phyloP scores from a whole-genome alignment of 2,888 invertebrate species.

The Cybosia mesomella region DNA sequence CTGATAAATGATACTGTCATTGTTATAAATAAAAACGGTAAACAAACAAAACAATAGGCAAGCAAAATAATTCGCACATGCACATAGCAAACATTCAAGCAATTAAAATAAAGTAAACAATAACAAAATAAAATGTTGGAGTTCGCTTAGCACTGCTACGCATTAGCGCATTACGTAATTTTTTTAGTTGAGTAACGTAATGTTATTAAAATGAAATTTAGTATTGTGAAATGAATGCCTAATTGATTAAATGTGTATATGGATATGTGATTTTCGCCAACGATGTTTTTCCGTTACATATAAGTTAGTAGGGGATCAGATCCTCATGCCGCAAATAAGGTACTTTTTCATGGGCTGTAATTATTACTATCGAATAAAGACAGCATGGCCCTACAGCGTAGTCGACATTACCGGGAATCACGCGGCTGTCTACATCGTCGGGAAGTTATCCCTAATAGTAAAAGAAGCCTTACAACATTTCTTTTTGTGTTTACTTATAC shows the following conservation, averaged over 20 bases:
- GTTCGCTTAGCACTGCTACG: slow-evolving; percentile 39
- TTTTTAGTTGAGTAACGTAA: slow-evolving; percentile 18
- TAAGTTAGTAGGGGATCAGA: neutral
- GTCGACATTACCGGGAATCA: neutral
- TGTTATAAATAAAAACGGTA: slow-evolving; percentile 1
- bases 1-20: neutral
- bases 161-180: slow-evolving; percentile 31
- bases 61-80: slow-evolving; percentile 44
- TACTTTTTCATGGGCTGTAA: neutral
- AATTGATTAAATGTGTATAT: too few species aligned
- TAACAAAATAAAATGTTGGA: slow-evolving; percentile 26
- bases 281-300: neutral
- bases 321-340: neutral
- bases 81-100: slow-evolving; percentile 26
- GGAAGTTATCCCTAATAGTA: neutral
- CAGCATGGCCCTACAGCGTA: neutral
- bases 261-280: neutral
- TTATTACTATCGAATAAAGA: neutral
- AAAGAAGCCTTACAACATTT: neutral
- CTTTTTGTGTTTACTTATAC: neutral
- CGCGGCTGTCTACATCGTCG: neutral
- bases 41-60: slow-evolving; percentile 27
- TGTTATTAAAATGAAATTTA: neutral
- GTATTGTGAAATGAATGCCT: too few species aligned
- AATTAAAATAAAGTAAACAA: slow-evolving; percentile 34